These are phyloP conservation scores for Astyanax mexicanus DNA, from an alignment of 2,797 vertebrate species.

Conservation along the genomic window DNA sequence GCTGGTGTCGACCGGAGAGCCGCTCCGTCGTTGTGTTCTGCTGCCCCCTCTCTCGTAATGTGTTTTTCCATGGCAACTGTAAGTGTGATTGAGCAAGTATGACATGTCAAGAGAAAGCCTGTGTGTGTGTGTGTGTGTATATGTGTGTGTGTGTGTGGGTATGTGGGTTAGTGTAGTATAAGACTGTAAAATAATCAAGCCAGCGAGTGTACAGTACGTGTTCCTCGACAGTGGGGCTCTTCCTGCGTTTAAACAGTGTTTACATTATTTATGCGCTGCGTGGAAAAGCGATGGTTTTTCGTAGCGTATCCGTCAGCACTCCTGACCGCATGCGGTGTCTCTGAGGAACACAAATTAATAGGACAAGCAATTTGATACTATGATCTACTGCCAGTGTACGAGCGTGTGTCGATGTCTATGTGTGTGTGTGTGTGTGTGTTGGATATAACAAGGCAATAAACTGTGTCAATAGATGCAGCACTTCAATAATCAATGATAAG, in stretches of 20 bases:
- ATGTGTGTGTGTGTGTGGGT: neutral
- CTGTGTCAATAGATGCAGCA: too few relatives aligned
- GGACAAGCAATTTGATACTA: conserved; percentile 35
- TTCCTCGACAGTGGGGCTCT: neutral
- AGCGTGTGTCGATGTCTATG: too few relatives aligned
- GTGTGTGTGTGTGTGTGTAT: neutral
- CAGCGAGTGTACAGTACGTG: neutral
- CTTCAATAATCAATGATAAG: too few relatives aligned
- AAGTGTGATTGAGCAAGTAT: conserved; percentile 29
- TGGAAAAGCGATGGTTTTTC: neutral
- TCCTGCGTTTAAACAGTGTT: neutral
- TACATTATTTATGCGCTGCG: neutral
- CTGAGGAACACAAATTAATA: conserved; percentile 52
- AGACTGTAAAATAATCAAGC: too few relatives aligned
- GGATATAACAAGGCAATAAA: too few relatives aligned
- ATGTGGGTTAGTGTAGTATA: neutral
- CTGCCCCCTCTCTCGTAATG: neutral
- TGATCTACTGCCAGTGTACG: neutral
- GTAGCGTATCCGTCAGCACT: conserved; percentile 37
- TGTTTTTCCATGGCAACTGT: conserved; percentile 25
- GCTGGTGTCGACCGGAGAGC: conserved; percentile 1
- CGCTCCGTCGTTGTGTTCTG: neutral
- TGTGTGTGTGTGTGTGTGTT: too few relatives aligned
- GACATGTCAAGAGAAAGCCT: conserved; percentile 14
- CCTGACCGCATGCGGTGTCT: conserved; percentile 28